A percentile compares a stretch with the other conserved stretches of the same genome.
Conservation (phyloP, 2,888 invertebrate genomes). For the Andricus curvator region DNA sequence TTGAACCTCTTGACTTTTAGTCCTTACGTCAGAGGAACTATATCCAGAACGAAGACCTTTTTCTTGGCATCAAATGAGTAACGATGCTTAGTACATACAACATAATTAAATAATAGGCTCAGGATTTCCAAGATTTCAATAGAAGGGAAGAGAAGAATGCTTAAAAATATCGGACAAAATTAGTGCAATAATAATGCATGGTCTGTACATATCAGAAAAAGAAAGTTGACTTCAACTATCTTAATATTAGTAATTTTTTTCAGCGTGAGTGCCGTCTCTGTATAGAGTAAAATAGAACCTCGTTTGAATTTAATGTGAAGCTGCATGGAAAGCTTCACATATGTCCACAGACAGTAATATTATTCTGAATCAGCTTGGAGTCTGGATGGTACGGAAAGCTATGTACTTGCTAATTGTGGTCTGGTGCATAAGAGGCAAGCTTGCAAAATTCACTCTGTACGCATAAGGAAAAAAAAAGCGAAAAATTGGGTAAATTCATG, state of each 20-base stretch:
- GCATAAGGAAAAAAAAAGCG: background rate
- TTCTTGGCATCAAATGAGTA: background rate
- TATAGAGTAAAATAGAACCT: background rate
- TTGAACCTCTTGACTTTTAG: background rate
- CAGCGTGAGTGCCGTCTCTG: background rate
- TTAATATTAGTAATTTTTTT: background rate
- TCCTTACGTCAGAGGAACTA: background rate
- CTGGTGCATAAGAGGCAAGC: constrained; percentile 16
- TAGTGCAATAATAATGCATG: too few species aligned
- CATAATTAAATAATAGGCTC: background rate
- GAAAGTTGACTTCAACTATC: too few species aligned
- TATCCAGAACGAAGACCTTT: background rate
- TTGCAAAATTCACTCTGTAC: constrained; percentile 11
- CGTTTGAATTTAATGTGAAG: constrained; percentile 9
- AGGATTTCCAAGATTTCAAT: too few species aligned
- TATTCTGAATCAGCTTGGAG: constrained; percentile 16
- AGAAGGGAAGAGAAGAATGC: too few species aligned
- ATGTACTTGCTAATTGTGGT: constrained; percentile 30
- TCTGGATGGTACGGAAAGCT: background rate
- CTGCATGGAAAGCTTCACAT: constrained; percentile 15
- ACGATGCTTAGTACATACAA: background rate
- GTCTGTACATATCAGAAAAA: too few species aligned
- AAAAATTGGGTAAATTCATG: background rate
- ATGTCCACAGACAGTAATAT: constrained; percentile 9
- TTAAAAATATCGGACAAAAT: too few species aligned